These are phyloP conservation scores for Myocastor coypus DNA, from an alignment of 2,113 vertebrate genomes.

Conservation along the genomic window DNA sequence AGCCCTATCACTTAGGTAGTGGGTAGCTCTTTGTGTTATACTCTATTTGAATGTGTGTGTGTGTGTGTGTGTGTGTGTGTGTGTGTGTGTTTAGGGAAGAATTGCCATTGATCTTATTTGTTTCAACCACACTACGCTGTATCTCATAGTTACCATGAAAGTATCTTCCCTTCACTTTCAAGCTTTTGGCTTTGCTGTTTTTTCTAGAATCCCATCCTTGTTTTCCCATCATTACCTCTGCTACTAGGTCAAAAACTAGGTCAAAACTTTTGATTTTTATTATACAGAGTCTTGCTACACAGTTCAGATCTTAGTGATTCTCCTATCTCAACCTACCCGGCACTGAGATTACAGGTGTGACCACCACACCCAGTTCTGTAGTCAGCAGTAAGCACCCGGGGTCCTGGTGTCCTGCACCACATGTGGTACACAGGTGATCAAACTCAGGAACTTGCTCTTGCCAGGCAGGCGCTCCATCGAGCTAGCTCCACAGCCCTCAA, in stretches of 20 bases:
- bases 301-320: too few species aligned
- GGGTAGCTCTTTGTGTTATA: neutral
- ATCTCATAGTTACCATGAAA: neutral
- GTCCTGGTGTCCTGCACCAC: too few species aligned
- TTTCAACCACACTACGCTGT: neutral
- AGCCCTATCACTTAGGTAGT: neutral
- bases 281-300: too few species aligned
- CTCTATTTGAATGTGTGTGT: neutral
- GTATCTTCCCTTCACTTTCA: slow-evolving; percentile 4
- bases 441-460: too few species aligned
- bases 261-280: too few species aligned
- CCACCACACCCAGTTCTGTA: too few species aligned
- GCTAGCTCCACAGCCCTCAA: too few species aligned
- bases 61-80: neutral
- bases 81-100: neutral
- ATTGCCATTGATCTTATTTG: neutral
- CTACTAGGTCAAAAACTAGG: neutral
- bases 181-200: neutral
- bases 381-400: too few species aligned
- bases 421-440: too few species aligned
- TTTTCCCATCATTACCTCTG: neutral
- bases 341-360: too few species aligned
- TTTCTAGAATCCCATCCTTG: slow-evolving; percentile 25
- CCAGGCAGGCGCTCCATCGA: too few species aligned
- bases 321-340: too few species aligned